Percentiles rank a stretch among this genome's conserved stretches.
These are phyloP conservation scores for Orchesella flavescens DNA, from an alignment of 2,888 invertebrate genomes.

Conservation along the genomic window DNA sequence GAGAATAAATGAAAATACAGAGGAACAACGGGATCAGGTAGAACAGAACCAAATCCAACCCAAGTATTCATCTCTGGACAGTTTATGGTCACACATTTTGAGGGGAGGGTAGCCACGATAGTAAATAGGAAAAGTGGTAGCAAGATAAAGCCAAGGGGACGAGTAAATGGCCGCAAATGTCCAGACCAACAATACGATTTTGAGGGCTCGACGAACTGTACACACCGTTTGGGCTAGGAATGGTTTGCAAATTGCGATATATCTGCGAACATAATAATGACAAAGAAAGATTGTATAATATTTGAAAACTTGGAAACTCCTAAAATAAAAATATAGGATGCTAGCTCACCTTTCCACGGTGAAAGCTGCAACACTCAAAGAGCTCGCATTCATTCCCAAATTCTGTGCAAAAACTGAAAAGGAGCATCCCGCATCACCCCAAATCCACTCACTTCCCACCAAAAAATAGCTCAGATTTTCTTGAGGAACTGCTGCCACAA, in stretches of 20 bases:
- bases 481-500: conserved; percentile 78
- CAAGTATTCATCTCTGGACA: conserved; percentile 75
- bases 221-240: conserved; percentile 77
- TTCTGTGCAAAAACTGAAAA: conserved; percentile 78
- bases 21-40: conserved; percentile 78
- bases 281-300: no score
- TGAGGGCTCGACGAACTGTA: conserved; percentile 78
- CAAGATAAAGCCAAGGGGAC: conserved; percentile 78
- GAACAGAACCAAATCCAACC: conserved; percentile 78
- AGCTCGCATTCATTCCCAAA: conserved; percentile 79
- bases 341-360: conserved; percentile 79
- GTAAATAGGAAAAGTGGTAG: conserved; percentile 74
- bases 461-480: conserved; percentile 77
- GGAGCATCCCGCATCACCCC: conserved; percentile 77
- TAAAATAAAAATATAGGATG: no score
- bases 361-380: conserved; percentile 79
- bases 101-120: conserved; percentile 74
- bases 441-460: conserved; percentile 77
- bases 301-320: no score
- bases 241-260: conserved; percentile 79
- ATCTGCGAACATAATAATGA: conserved; percentile 49
- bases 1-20: conserved; percentile 78
- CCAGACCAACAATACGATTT: conserved; percentile 78
- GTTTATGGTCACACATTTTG: conserved; percentile 76
- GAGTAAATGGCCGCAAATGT: conserved; percentile 78